phyloP scores from a whole-genome alignment of 2,113 vertebrate species.

The Dascyllus trimaculatus region DNA sequence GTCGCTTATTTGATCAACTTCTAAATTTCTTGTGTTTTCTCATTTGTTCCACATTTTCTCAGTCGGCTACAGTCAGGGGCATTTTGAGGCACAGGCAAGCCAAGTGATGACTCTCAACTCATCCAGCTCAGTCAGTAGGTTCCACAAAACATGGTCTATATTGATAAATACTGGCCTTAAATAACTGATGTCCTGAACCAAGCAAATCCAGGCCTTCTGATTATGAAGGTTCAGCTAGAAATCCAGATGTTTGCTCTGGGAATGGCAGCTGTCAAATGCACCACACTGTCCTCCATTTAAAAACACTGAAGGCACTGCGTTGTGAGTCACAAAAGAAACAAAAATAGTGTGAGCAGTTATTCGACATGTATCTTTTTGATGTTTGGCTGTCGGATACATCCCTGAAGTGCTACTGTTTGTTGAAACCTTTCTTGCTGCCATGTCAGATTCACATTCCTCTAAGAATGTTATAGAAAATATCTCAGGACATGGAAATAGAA shows the following conservation, averaged over 20 bases:
- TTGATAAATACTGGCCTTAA: not conserved
- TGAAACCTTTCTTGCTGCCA: not conserved
- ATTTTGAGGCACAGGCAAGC: not conserved
- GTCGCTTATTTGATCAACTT: not conserved
- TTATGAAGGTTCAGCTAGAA: not conserved
- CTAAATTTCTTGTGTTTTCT: conserved; percentile 1
- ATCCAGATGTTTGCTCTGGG: not conserved
- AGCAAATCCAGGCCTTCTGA: not conserved
- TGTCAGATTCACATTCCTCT: too few species aligned
- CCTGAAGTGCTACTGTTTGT: not conserved
- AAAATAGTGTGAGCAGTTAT: not conserved
- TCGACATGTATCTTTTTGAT: not conserved
- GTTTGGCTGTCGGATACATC: not conserved
- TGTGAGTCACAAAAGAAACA: not conserved
- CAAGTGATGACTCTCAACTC: not conserved
- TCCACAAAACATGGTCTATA: not conserved
- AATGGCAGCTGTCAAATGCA: not conserved
- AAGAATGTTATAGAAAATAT: too few species aligned
- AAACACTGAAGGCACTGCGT: not conserved
- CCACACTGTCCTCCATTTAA: too few species aligned
- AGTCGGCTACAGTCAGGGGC: not conserved
- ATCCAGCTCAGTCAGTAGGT: not conserved
- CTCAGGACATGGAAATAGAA: too few species aligned
- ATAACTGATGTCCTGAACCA: too few species aligned
- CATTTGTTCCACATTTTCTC: not conserved